A percentile compares a stretch with the other conserved stretches of the same genome.
Conservation (phyloP, 2,113 vertebrate genomes). For the Tenebrosternarchus preto region DNA sequence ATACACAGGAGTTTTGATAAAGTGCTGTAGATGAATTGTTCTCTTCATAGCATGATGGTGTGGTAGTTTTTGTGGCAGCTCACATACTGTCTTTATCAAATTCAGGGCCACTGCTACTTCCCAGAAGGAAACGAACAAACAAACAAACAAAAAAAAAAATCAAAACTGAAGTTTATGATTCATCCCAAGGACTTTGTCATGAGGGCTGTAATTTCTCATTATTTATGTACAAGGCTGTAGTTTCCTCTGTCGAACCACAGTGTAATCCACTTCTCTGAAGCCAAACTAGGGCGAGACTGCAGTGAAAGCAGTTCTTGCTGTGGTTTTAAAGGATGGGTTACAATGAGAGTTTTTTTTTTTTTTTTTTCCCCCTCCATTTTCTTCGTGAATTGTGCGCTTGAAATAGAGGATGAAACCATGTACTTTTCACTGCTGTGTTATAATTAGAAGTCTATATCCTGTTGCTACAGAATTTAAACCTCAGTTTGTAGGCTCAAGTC, state of each 20-base stretch:
- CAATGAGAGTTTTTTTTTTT: conserved; percentile 19
- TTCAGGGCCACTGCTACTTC: not conserved
- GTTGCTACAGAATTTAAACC: not conserved
- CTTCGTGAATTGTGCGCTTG: conserved; percentile 39
- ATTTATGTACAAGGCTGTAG: conserved; percentile 51
- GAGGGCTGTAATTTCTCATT: conserved; percentile 39
- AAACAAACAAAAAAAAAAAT: conserved; percentile 5
- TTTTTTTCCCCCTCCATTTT: conserved; percentile 5
- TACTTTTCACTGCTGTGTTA: conserved; percentile 22
- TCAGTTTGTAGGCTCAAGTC: conserved; percentile 15
- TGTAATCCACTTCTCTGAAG: conserved; percentile 50
- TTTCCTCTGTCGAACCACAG: conserved; percentile 37
- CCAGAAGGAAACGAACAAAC: not conserved
- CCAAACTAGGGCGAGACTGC: conserved; percentile 55
- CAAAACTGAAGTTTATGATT: not conserved
- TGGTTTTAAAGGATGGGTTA: conserved; percentile 49
- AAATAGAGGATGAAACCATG: conserved; percentile 17
- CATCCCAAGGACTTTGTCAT: conserved; percentile 21
- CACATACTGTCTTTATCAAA: not conserved
- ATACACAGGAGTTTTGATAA: too few relatives aligned
- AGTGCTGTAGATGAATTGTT: too few relatives aligned
- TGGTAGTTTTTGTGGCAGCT: not conserved
- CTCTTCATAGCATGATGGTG: not conserved
- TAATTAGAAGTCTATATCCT: conserved; percentile 9
- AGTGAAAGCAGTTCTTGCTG: conserved; percentile 62